Conservation (phyloP, 2,888 invertebrate genomes). For the Cerastoderma edule region DNA sequence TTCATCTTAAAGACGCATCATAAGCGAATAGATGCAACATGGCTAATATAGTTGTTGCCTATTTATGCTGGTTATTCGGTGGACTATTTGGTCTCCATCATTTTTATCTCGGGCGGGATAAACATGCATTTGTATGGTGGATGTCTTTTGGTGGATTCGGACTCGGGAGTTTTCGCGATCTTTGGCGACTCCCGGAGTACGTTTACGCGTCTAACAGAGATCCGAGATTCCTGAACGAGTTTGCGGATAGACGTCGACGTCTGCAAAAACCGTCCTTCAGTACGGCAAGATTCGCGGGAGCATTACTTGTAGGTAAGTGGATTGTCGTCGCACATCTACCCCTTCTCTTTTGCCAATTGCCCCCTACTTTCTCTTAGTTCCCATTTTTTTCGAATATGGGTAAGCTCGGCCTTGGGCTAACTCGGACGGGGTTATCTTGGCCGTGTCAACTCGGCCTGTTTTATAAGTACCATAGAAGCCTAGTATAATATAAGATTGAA, state of each 20-base stretch:
- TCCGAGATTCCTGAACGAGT: constrained; percentile 82
- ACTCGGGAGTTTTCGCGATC: constrained; percentile 93
- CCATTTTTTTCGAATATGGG: too few relatives aligned
- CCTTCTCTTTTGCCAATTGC: too few relatives aligned
- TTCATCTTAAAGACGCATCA: neutral
- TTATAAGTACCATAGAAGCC: too few relatives aligned
- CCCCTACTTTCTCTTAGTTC: too few relatives aligned
- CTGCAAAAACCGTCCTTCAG: constrained; percentile 57
- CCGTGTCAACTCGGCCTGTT: too few relatives aligned
- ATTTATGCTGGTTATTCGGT: constrained; percentile 93
- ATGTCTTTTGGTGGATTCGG: constrained; percentile 92
- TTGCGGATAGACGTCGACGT: constrained; percentile 87
- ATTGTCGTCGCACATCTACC: too few relatives aligned
- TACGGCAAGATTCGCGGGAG: constrained; percentile 70
- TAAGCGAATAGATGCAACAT: constrained; percentile 25
- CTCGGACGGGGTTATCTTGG: too few relatives aligned
- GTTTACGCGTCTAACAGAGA: constrained; percentile 88
- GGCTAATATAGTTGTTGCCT: constrained; percentile 87
- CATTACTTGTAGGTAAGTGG: constrained; percentile 71
- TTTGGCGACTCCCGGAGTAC: constrained; percentile 92
- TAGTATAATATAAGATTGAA: too few relatives aligned
- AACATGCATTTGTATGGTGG: constrained; percentile 96
- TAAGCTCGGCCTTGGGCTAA: too few relatives aligned
- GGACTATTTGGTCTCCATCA: constrained; percentile 96
- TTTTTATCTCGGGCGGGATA: constrained; percentile 93